Percentiles rank a stretch among this genome's conserved stretches.
Evolutionary conservation across 2,113 vertebrate genomes (phyloP).

Genomic region (Heterotis niloticus): DNA sequence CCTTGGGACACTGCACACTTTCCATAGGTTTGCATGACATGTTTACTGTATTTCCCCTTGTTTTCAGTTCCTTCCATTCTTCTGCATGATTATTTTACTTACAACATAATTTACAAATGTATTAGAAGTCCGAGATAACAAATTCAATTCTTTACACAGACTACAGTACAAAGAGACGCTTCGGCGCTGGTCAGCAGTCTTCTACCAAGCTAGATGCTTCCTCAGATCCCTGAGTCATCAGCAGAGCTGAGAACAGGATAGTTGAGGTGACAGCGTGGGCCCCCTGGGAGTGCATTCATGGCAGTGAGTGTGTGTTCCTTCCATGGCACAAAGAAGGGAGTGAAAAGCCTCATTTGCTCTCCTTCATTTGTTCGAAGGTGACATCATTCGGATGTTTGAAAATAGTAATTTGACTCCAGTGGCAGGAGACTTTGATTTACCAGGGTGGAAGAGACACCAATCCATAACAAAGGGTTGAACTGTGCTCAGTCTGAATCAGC

Average conservation of each 20-base stretch:
- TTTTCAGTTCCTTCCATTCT: too few species aligned
- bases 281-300: neutral
- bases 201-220: neutral
- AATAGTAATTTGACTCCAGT: slow-evolving; percentile 15
- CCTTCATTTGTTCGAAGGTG: slow-evolving; percentile 11
- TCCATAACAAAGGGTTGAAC: neutral
- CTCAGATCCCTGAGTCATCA: neutral
- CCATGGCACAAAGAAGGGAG: neutral
- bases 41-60: too few species aligned
- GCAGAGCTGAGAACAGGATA: neutral
- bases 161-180: too few species aligned
- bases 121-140: neutral
- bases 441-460: neutral
- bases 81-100: neutral
- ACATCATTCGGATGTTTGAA: slow-evolving; percentile 10
- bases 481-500: neutral
- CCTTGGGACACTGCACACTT: too few species aligned
- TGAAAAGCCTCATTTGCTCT: slow-evolving; percentile 22
- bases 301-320: neutral
- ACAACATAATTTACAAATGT: neutral
- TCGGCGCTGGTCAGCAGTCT: too few species aligned
- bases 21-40: too few species aligned
- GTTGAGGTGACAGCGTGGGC: neutral
- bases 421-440: neutral
- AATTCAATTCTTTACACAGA: neutral